These are phyloP conservation scores for Idaea dimidiata DNA, from an alignment of 2,888 invertebrate species.

Conservation along the genomic window DNA sequence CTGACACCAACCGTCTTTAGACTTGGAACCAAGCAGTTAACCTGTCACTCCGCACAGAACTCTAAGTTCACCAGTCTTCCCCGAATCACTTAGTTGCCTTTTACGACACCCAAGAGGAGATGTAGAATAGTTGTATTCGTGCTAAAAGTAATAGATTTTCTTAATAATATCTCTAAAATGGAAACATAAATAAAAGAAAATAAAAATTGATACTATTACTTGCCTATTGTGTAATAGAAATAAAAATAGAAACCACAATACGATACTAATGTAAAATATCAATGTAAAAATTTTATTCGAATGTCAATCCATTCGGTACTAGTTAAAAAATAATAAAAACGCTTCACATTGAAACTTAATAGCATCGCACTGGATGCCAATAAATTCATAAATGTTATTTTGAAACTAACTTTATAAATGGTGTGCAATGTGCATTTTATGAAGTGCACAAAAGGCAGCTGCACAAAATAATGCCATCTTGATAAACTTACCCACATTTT, in stretches of 20 bases:
- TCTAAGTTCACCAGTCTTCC: no score
- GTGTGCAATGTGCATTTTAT: slow-evolving; percentile 53
- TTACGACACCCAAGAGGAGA: no score
- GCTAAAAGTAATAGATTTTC: no score
- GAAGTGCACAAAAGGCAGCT: slow-evolving; percentile 62
- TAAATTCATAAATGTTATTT: slow-evolving; percentile 2
- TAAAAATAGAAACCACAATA: neutral
- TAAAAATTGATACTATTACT: no score
- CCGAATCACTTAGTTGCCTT: no score
- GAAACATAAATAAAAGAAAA: no score
- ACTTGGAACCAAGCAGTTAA: no score
- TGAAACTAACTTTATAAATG: slow-evolving; percentile 17
- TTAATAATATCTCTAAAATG: no score
- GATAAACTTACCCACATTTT: slow-evolving; percentile 77
- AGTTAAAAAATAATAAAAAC: neutral
- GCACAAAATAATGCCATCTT: slow-evolving; percentile 61
- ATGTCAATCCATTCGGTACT: no score
- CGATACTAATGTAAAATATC: neutral
- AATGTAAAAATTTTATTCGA: neutral
- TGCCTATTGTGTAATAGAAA: neutral
- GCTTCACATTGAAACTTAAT: neutral
- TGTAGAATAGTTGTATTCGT: no score
- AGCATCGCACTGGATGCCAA: neutral
- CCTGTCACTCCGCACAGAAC: no score
- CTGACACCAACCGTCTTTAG: no score